These are phyloP conservation scores for Kryptolebias marmoratus DNA, from an alignment of 2,113 vertebrate species.

Conservation along the genomic window DNA sequence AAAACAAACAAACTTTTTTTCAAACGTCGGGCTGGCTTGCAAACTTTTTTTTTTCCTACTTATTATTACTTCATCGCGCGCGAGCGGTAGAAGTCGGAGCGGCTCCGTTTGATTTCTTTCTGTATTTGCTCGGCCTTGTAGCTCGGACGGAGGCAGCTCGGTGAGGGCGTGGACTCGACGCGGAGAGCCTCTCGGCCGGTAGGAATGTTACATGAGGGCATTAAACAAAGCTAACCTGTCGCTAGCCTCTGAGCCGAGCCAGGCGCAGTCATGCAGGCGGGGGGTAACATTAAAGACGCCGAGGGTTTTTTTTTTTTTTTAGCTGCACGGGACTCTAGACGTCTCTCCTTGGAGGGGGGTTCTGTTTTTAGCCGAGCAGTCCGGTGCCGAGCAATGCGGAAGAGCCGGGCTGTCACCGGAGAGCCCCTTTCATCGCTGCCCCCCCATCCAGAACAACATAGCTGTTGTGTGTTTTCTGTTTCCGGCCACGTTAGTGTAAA, in stretches of 20 bases:
- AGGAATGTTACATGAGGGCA: constrained; percentile 38
- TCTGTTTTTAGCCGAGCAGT: constrained; percentile 54
- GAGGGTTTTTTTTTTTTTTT: constrained; percentile 5
- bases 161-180: constrained; percentile 79
- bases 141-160: constrained; percentile 54
- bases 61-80: too few relatives aligned
- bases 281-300: constrained; percentile 4
- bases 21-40: too few relatives aligned
- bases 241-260: constrained; percentile 14
- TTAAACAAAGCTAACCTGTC: constrained; percentile 45
- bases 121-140: constrained; percentile 61
- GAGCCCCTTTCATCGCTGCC: constrained; percentile 9
- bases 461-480: neutral
- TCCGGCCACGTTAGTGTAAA: too few relatives aligned
- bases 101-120: constrained; percentile 9
- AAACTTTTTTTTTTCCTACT: too few relatives aligned
- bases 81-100: neutral
- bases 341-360: constrained; percentile 31
- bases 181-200: constrained; percentile 26
- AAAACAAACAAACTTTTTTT: too few relatives aligned
- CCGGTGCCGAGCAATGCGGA: constrained; percentile 71
- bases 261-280: constrained; percentile 2
- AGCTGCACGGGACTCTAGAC: constrained; percentile 28
- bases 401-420: constrained; percentile 59
- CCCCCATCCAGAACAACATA: too few relatives aligned